Evolutionary conservation across 2,888 invertebrate species (phyloP), one percentile per base, ranked within the genome.

Genomic region (Tholera decimalis): DNA sequence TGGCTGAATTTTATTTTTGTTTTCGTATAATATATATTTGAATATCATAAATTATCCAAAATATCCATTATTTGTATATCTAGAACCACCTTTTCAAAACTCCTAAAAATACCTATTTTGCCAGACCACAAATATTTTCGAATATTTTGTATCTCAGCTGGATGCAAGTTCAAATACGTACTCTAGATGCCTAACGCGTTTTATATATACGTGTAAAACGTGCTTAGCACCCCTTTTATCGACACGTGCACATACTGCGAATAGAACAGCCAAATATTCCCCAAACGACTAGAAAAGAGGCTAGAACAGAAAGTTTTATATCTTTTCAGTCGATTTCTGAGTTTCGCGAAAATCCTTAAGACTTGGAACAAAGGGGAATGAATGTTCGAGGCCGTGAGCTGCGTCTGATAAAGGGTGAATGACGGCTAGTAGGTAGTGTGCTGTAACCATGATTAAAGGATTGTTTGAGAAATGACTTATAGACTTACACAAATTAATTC

Each of bases 401-500:
- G 65, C 49, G 55, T 9, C 80, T 83, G 88, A 89, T 89, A 89
- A 88, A 88, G 85, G 80, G 79, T 81, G 85, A 88, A 76, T 85
- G 86, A 82, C 86, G 75, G 81, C 75, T 80, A 83, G 85, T 85
- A 82, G 77, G 73, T 72, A 68, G 46, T 37, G 63, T 77, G 51
- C 58, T 69, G 74, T 78, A 63, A 65, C 85, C 65, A 84, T 51
- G 22, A n/a, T 33, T 56, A 49, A 0, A 3, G 7, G 24, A 24
- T 37, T 33, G 4, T n/a, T 28, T 41, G 2, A 2, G 37, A 37
- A 5, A 35, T 6, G 15, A 8, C 6, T 6, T 35, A 35, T 35
- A 15, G 4, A 35, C 15, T 35, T 35, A 15, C 35, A 35, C 4
- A 5, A 15, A 6, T 35, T 35, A 35, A 15, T 15, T 1, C 1